These are phyloP conservation scores for Ormyrus pomaceus DNA, from an alignment of 2,888 invertebrate genomes.

Conservation along the genomic window DNA sequence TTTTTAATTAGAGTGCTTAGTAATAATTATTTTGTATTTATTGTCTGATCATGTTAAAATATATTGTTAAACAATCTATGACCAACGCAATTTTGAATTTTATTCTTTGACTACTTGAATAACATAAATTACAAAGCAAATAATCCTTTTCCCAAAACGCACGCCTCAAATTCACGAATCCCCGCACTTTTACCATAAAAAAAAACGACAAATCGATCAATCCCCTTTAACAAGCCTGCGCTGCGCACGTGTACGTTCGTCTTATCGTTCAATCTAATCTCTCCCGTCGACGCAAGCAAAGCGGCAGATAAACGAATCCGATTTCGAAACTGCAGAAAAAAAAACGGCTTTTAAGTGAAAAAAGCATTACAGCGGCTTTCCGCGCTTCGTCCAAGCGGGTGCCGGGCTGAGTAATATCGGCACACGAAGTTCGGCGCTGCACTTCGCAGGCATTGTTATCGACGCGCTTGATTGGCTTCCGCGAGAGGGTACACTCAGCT, in stretches of 20 bases:
- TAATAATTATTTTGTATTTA: no score
- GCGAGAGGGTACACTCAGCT: not conserved
- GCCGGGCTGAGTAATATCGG: not conserved
- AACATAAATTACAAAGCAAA: no score
- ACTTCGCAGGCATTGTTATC: not conserved
- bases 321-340: conserved; percentile 29
- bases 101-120: no score
- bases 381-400: not conserved
- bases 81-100: no score
- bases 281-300: not conserved
- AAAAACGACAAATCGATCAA: no score
- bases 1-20: no score
- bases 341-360: not conserved
- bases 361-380: not conserved
- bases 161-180: no score
- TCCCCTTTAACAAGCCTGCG: not conserved
- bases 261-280: conserved; percentile 40
- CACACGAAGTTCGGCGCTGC: not conserved
- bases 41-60: no score
- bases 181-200: no score
- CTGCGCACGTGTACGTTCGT: not conserved
- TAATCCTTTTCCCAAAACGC: no score
- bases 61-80: no score
- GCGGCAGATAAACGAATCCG: conserved; percentile 7
- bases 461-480: not conserved